phyloP scores from a whole-genome alignment of 2,797 vertebrate species.

The Arnoldichthys spilopterus region DNA sequence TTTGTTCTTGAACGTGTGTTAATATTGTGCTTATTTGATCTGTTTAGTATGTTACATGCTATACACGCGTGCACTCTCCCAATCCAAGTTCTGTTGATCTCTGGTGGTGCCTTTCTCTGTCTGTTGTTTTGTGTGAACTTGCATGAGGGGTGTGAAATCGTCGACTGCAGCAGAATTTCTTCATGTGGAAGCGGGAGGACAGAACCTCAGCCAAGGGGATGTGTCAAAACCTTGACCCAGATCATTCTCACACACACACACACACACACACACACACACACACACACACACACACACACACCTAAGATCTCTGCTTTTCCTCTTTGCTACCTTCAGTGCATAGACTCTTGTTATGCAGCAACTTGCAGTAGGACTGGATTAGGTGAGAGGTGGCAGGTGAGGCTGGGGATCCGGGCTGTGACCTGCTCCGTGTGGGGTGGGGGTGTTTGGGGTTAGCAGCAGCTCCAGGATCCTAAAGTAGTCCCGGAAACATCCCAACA shows the following conservation, averaged over 20 bases:
- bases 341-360: conserved; percentile 21
- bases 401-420: conserved; percentile 56
- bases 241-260: conserved; percentile 47
- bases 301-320: conserved; percentile 25
- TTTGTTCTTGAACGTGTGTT: too few relatives aligned
- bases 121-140: conserved; percentile 62
- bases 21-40: too few relatives aligned
- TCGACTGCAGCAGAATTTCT: conserved; percentile 62
- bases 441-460: conserved; percentile 57
- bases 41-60: too few relatives aligned
- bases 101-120: conserved; percentile 14
- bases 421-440: conserved; percentile 57
- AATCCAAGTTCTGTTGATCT: neutral
- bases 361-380: conserved; percentile 63
- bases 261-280: conserved; percentile 32
- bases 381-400: conserved; percentile 73
- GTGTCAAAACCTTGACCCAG: conserved; percentile 73
- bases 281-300: conserved; percentile 45
- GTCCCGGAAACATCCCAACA: conserved; percentile 69
- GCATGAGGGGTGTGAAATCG: conserved; percentile 65
- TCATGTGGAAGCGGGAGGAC: conserved; percentile 64
- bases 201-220: conserved; percentile 67
- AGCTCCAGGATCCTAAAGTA: conserved; percentile 56
- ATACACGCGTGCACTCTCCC: too few relatives aligned
- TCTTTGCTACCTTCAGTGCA: conserved; percentile 15